Evolutionary conservation across 1,140 invertebrate species (phyloP).

Genomic region (Megathymus violae): DNA sequence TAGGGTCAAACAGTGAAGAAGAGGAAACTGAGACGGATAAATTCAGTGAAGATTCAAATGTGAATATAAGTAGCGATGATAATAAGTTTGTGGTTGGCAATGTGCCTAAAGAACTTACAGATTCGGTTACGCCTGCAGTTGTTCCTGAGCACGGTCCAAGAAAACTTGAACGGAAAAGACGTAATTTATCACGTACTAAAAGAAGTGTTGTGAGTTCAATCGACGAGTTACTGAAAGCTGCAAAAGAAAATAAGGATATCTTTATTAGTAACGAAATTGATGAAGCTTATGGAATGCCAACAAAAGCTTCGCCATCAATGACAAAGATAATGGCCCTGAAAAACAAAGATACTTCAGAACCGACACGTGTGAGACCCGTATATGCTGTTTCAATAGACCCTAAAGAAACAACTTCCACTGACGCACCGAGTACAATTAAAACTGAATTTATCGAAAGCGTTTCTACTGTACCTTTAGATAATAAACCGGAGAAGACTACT

Average conservation of each 20-base stretch:
- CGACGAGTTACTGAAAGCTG: constrained; percentile 71
- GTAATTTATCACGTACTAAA: constrained; percentile 51
- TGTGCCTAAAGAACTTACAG: constrained; percentile 81
- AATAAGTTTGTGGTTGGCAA: constrained; percentile 85
- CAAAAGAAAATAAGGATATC: constrained; percentile 64
- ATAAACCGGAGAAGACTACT: constrained; percentile 50
- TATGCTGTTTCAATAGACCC: constrained; percentile 56
- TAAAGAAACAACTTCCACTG: constrained; percentile 48
- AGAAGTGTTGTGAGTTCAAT: constrained; percentile 63
- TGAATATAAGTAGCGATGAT: constrained; percentile 49
- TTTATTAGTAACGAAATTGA: constrained; percentile 81
- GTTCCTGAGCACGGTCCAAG: constrained; percentile 86
- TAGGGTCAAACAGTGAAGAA: constrained; percentile 74
- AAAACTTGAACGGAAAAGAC: constrained; percentile 70
- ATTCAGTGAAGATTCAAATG: constrained; percentile 59
- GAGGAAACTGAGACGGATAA: constrained; percentile 63
- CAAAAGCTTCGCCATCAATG: constrained; percentile 46
- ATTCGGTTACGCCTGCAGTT: constrained; percentile 83
- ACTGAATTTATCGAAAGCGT: constrained; percentile 69
- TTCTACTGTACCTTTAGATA: constrained; percentile 64
- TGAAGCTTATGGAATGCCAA: constrained; percentile 48
- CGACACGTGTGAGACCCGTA: constrained; percentile 58
- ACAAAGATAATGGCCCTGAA: constrained; percentile 34
- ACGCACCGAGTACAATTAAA: constrained; percentile 43
- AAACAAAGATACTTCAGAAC: constrained; percentile 32